phyloP scores from a whole-genome alignment of 2,797 vertebrate genomes.

The Rhinichthys osculus region DNA sequence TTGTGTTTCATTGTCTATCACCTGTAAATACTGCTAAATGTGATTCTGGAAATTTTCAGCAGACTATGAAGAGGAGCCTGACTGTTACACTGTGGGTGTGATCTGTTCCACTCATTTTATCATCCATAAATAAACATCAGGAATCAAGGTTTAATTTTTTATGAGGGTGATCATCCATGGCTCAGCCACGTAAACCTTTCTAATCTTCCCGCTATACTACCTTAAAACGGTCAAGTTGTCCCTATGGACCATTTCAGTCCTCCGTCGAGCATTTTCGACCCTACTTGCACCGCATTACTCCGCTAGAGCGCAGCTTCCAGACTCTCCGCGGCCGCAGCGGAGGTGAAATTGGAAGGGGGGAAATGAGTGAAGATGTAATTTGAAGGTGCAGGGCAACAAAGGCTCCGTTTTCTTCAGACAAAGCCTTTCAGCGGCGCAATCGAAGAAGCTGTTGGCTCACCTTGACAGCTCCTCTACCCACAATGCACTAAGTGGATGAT shows the following conservation, averaged over 20 bases:
- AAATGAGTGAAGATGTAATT: constrained; percentile 61
- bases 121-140: constrained; percentile 36
- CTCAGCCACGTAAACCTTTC: constrained; percentile 35
- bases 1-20: constrained; percentile 14
- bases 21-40: not conserved
- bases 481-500: constrained; percentile 99
- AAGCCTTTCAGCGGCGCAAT: constrained; percentile 68
- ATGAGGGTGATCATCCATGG: constrained; percentile 41
- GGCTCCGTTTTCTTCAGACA: constrained; percentile 60
- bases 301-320: not conserved
- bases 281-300: constrained; percentile 5
- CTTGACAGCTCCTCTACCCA: constrained; percentile 94
- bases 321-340: not conserved
- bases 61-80: not conserved
- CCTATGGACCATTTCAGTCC: constrained; percentile 4
- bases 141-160: constrained; percentile 43
- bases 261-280: constrained; percentile 22
- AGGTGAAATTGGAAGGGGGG: constrained; percentile 16
- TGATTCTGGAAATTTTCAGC: not conserved
- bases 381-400: constrained; percentile 37
- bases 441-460: constrained; percentile 83
- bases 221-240: constrained; percentile 49
- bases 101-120: constrained; percentile 5
- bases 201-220: constrained; percentile 32
- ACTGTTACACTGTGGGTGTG: not conserved